Percentiles rank a stretch among this genome's conserved stretches.
Conservation (phyloP, 2,888 invertebrate genomes). For the Iselma pallidipennis region DNA sequence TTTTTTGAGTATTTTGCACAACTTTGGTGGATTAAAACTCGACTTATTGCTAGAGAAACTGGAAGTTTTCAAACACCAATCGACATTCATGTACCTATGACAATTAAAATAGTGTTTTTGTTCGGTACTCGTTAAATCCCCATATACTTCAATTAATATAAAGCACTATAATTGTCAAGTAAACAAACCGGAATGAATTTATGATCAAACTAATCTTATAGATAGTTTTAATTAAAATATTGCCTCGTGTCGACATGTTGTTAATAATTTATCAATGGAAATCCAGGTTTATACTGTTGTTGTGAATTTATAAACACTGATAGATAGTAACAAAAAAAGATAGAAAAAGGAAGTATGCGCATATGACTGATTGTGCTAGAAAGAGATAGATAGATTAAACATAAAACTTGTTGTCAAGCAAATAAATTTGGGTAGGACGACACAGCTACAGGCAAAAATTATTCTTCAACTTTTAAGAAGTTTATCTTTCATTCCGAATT, state of each 20-base stretch:
- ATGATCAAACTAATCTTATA: slow-evolving; percentile 24
- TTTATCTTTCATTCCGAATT: slow-evolving; percentile 27
- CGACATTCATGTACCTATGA: background rate
- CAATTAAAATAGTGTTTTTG: background rate
- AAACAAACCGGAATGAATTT: slow-evolving; percentile 18
- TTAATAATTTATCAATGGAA: background rate
- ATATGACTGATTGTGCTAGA: background rate
- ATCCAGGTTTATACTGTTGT: background rate
- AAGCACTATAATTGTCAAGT: slow-evolving; percentile 19
- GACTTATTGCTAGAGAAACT: background rate
- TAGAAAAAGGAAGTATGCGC: background rate
- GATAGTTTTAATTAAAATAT: slow-evolving; percentile 21
- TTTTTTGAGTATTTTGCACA: too few relatives aligned
- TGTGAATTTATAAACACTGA: background rate
- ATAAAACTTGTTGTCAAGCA: slow-evolving; percentile 15
- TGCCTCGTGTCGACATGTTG: too few relatives aligned
- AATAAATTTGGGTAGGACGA: slow-evolving; percentile 14
- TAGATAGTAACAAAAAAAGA: background rate
- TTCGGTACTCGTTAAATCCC: background rate
- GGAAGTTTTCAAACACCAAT: background rate
- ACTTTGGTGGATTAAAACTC: background rate
- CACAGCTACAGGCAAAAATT: slow-evolving; percentile 21
- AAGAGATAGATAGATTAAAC: slow-evolving; percentile 5
- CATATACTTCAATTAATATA: slow-evolving; percentile 17
- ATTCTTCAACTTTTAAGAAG: slow-evolving; percentile 26